phyloP scores from a whole-genome alignment of 1,140 invertebrate genomes.

The Drosophila lini region DNA sequence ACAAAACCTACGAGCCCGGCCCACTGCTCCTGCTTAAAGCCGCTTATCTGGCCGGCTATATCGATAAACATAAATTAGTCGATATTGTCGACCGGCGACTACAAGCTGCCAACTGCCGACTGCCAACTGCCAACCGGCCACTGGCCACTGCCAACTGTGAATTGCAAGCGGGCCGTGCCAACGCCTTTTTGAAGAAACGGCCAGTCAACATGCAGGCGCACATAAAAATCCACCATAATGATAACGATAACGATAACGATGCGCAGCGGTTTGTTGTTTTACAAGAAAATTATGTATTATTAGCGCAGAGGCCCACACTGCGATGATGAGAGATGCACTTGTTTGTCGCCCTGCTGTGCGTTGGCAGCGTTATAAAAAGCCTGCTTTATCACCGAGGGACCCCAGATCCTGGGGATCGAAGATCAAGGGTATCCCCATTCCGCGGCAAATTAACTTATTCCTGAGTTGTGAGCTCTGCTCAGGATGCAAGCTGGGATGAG shows the following conservation, averaged over 20 bases:
- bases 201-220: conserved; percentile 74
- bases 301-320: conserved; percentile 47
- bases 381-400: conserved; percentile 67
- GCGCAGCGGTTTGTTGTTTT: conserved; percentile 79
- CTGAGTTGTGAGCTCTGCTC: conserved; percentile 76
- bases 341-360: conserved; percentile 71
- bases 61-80: conserved; percentile 80
- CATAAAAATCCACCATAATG: conserved; percentile 78
- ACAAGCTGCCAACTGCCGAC: conserved; percentile 26
- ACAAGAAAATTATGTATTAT: conserved; percentile 82
- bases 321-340: conserved; percentile 52
- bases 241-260: conserved; percentile 80
- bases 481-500: conserved; percentile 40
- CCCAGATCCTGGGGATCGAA: conserved; percentile 6
- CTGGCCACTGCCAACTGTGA: conserved; percentile 16
- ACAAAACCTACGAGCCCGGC: conserved; percentile 69
- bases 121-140: conserved; percentile 12
- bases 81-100: conserved; percentile 66
- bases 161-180: conserved; percentile 27
- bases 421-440: background rate
- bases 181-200: conserved; percentile 58
- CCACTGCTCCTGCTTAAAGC: conserved; percentile 49
- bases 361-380: conserved; percentile 66
- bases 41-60: conserved; percentile 72
- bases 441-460: conserved; percentile 70